These are phyloP conservation scores for Margarornis squamiger DNA, from an alignment of 2,797 vertebrate genomes.

Conservation along the genomic window DNA sequence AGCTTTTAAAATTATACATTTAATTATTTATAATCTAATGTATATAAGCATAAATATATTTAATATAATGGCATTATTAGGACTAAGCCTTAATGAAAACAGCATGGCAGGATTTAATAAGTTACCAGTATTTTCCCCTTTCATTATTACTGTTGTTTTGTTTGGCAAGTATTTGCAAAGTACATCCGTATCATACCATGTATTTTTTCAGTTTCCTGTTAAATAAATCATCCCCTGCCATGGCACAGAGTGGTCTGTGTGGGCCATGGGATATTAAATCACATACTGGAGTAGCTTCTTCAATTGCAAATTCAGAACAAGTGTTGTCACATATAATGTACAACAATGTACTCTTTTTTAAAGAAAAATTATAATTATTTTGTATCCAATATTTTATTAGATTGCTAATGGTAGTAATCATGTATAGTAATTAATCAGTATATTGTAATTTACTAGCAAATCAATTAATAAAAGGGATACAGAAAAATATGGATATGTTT, in stretches of 20 bases:
- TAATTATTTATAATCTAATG: background rate
- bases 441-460: background rate
- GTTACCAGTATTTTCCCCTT: background rate
- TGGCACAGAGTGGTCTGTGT: background rate
- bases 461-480: background rate
- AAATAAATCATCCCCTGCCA: background rate
- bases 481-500: background rate
- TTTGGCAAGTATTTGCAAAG: slow-evolving; percentile 5
- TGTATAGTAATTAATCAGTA: background rate
- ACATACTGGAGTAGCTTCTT: background rate
- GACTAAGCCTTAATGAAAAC: background rate
- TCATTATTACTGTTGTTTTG: background rate
- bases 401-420: background rate
- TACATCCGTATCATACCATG: background rate
- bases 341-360: background rate
- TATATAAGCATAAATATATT: background rate
- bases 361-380: background rate
- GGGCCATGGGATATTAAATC: background rate
- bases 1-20: background rate
- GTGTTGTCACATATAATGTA: background rate
- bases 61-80: background rate
- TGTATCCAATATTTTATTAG: background rate
- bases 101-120: background rate
- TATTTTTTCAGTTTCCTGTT: background rate
- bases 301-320: background rate